Evolutionary conservation across 2,797 vertebrate genomes (phyloP), one percentile per base, ranked within the genome.

Genomic region (Centropyge bicolor): DNA sequence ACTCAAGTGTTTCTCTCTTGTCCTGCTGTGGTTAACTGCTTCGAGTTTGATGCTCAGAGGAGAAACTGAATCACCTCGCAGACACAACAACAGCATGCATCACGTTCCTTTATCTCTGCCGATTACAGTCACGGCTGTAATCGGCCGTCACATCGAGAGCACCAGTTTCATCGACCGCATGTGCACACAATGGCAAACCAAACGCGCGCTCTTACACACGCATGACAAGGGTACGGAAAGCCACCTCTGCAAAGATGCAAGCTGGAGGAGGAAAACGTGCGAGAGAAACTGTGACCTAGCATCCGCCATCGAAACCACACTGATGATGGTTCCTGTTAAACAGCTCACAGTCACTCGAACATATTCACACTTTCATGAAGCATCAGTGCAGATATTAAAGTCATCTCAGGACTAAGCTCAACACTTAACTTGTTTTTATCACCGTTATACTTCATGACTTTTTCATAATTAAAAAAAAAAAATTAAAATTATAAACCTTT

Each of bases 11-110:
- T 22, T 45, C 35, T 12, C 4, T 3, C 6, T 1, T 6, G 19
- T 62, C 69, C 49, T 60, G 63, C 41, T 48, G 55, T 10, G 43
- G 40, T 62, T 8, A 49, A 14, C 54, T 17, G 54, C 41, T 62
- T 14, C 46, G 24, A 70, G 66, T 65, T 70, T 68, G 36, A 74
- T n/a, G 31, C 36, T 61, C 70, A 8, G 27, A 56, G 36, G 38
- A 74, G 54, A 76, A 72, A 77, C 57, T 4, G n/a, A 73, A 78
- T 73, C 46, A 40, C 19, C 56, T 40, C 56, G 1, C 20, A 43
- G 61, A 66, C 48, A 65, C 22, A 20, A 17, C 27, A 61, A 7
- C 66, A 38, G 40, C 38, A 60, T 9, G 8, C 6, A 61, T 35
- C 20, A n/a, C 12, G 4, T 59, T 65, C 31, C 38, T 80, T 20